Percentiles rank a stretch among this genome's conserved stretches.
Conservation (phyloP, 2,797 vertebrate species). For the Mus caroli region DNA sequence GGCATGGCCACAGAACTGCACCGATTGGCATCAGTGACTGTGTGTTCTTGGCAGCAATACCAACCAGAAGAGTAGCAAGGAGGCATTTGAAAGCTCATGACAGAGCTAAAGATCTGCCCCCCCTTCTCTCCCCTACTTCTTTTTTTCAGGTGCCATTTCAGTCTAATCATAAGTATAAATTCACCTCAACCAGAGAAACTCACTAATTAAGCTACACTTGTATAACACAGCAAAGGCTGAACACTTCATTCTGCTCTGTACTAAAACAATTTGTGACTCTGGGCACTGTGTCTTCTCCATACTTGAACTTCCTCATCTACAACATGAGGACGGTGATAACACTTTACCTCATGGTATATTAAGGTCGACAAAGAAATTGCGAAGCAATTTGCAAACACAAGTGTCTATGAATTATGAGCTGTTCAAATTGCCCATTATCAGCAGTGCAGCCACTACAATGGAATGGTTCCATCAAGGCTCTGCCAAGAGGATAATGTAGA, state of each 20-base stretch:
- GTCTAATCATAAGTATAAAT: neutral
- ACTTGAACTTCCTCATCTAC: conserved; percentile 80
- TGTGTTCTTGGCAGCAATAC: neutral
- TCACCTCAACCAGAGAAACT: conserved; percentile 47
- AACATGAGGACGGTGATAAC: conserved; percentile 67
- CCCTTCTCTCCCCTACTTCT: neutral
- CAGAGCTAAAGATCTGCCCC: neutral
- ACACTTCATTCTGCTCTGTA: conserved; percentile 3
- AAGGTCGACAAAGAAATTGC: conserved; percentile 61
- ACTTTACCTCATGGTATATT: conserved; percentile 73
- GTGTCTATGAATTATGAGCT: neutral
- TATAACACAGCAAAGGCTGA: neutral
- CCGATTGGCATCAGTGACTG: neutral
- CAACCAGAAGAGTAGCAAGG: neutral
- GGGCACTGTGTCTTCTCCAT: conserved; percentile 71
- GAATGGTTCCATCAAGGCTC: neutral
- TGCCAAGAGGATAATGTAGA: neutral
- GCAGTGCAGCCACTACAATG: neutral
- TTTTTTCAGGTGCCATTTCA: neutral
- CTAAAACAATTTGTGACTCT: conserved; percentile 55
- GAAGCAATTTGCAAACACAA: conserved; percentile 43
- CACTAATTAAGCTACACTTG: neutral
- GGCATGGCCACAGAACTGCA: neutral
- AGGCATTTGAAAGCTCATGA: neutral
- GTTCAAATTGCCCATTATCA: neutral